These are phyloP conservation scores for Liodrosophila aerea DNA, from an alignment of 2,888 invertebrate species.

Conservation along the genomic window DNA sequence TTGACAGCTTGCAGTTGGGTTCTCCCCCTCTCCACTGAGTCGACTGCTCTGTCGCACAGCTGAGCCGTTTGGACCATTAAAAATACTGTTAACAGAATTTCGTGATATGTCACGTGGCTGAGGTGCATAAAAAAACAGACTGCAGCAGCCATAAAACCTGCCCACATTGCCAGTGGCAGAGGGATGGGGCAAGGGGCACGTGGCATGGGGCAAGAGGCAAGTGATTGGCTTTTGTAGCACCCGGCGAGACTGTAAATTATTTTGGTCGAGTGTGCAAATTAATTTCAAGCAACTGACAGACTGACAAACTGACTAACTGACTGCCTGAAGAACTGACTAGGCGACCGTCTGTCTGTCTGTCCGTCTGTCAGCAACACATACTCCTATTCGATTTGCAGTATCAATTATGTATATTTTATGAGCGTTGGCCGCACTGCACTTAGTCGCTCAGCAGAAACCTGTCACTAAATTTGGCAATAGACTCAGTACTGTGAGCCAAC, in stretches of 20 bases:
- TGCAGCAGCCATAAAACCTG: constrained; percentile 50
- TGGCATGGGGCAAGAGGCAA: not conserved
- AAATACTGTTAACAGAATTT: constrained; percentile 61
- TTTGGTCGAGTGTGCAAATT: constrained; percentile 69
- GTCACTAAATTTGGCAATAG: not conserved
- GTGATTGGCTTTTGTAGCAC: constrained; percentile 34
- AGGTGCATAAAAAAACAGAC: constrained; percentile 43
- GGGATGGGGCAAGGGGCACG: constrained; percentile 7
- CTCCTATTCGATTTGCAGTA: constrained; percentile 46
- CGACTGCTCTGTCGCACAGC: no score
- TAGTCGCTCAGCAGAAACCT: not conserved
- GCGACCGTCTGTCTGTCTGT: not conserved
- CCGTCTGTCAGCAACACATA: constrained; percentile 14
- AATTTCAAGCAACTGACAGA: constrained; percentile 68
- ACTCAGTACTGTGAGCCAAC: not conserved
- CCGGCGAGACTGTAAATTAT: constrained; percentile 62
- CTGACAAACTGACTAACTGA: constrained; percentile 4
- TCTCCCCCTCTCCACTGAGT: constrained; percentile 45
- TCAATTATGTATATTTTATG: constrained; percentile 65
- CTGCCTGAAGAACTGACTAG: constrained; percentile 1
- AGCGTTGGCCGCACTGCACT: constrained; percentile 35
- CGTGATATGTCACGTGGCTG: constrained; percentile 73
- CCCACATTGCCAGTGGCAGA: constrained; percentile 46
- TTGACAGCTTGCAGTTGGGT: constrained; percentile 51
- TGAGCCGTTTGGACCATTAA: constrained; percentile 31